Evolutionary conservation across 92 coral and sea anemone genomes (phyloP).

Genomic region (Desmophyllum pertusum): DNA sequence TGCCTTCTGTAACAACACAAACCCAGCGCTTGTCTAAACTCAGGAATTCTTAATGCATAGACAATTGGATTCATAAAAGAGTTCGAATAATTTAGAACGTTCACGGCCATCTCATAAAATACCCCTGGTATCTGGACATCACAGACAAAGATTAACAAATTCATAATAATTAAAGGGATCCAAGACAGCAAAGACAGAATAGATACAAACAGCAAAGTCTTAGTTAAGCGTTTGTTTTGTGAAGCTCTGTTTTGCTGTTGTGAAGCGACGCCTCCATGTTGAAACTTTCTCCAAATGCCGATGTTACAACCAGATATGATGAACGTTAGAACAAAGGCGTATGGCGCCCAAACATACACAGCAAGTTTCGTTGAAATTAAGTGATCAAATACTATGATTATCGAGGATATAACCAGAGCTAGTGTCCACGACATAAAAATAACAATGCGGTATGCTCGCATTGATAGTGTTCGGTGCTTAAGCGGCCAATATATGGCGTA

Average conservation of each 20-base stretch:
- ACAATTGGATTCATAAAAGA: slow-evolving; percentile 14
- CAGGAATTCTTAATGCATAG: slow-evolving; percentile 16
- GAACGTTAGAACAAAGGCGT: neutral
- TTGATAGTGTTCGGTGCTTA: slow-evolving; percentile 2
- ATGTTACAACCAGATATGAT: neutral
- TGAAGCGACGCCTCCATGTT: neutral
- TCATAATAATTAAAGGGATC: neutral
- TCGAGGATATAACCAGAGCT: neutral
- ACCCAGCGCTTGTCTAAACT: slow-evolving; percentile 12
- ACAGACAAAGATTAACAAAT: neutral
- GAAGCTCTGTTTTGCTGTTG: slow-evolving; percentile 2
- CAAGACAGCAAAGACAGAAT: neutral
- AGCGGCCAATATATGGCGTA: slow-evolving; percentile 7
- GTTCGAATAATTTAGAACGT: neutral
- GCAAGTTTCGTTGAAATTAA: neutral
- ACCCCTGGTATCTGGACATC: neutral
- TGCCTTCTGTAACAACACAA: neutral
- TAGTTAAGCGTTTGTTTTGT: slow-evolving; percentile 12
- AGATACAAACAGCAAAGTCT: slow-evolving; percentile 11
- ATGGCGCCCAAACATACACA: neutral
- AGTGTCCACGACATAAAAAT: neutral
- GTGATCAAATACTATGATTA: neutral
- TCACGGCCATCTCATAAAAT: neutral
- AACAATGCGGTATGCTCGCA: neutral
- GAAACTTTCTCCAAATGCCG: slow-evolving; percentile 16